Percentiles rank a stretch among this genome's conserved stretches.
Evolutionary conservation across 2,113 vertebrate genomes (phyloP).

Genomic region (Cranoglanis bouderius): DNA sequence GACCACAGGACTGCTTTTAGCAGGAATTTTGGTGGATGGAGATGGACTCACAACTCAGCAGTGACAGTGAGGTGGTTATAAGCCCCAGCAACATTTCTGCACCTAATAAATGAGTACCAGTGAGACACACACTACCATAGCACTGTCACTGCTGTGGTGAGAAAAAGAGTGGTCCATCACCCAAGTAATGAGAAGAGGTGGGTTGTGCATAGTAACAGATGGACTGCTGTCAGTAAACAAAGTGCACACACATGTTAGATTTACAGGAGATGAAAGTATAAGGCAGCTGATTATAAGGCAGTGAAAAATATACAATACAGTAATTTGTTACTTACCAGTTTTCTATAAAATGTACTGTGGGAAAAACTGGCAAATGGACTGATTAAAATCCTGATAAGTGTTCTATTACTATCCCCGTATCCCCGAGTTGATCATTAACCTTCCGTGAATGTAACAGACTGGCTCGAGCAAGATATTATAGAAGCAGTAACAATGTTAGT

Average conservation of each 20-base stretch:
- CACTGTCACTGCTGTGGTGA: background rate
- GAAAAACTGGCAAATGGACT: conserved; percentile 31
- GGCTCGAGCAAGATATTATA: conserved; percentile 8
- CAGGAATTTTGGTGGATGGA: background rate
- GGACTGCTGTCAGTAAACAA: background rate
- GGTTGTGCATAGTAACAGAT: background rate
- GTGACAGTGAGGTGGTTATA: background rate
- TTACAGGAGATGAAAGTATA: background rate
- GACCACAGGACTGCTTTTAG: background rate
- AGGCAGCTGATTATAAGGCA: background rate
- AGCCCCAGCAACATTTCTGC: background rate
- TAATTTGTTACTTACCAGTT: background rate
- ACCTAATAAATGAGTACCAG: background rate
- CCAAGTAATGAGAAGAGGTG: background rate
- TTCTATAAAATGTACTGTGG: conserved; percentile 38
- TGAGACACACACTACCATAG: background rate
- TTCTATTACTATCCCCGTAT: conserved; percentile 21
- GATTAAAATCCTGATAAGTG: conserved; percentile 40
- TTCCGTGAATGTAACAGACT: conserved; percentile 13
- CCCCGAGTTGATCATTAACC: conserved; percentile 53
- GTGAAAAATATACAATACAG: background rate
- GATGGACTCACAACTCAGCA: background rate
- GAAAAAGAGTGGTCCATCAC: background rate
- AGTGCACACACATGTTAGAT: background rate
- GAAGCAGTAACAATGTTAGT: conserved; percentile 36